Base-by-base conservation (phyloP, 2,888 invertebrate species). In the Gastrophysa polygoni region DNA sequence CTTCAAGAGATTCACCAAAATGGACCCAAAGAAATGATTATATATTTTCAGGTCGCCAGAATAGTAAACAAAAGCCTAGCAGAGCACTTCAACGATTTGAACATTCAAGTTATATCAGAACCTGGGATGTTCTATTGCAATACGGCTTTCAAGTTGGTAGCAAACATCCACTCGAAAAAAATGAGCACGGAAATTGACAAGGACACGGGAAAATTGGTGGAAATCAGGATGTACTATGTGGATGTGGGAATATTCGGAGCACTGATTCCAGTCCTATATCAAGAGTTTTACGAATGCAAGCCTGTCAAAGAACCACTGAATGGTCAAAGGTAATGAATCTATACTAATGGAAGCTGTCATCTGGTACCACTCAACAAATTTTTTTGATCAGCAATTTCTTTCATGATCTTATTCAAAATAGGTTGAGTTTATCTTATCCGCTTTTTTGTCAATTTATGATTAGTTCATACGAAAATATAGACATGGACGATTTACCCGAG, bases 111-210 rank as follows among this genome's bases (percentile, higher is more conserved):
- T 47, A 88, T 89, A 68, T 78, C 80, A 34, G 88, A 89, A 73
- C 89, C 89, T 0, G 89, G 89, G 14, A 82, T 86, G 57, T 89
- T 85, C 78, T 88, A 85, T 69, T 87, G 86, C 0, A 83, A 86
- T 6, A 84, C 86, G 0, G 86, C 88, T 0, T 87, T 85, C 72
- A 85, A 86, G n/a, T 77, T 87, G 10, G 83, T 82, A 29, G 81
- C 84, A 38, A 84, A 83, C 65, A 78, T 89, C 56, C 84, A 87
- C 69, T 66, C 85, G 29, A 83, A 58, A 51, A 65, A 50, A 38
- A 32, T 56, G 14, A 14, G 47, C 1, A 34, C 77, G 11, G 55
- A 72, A 0, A 32, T 74, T 0, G 72, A 52, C 11, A 7, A 16
- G 14, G 29, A 43, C n/a, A 29, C 57, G 2, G 58, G 38, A 17